phyloP scores from a whole-genome alignment of 2,113 vertebrate genomes.

The Burhinus oedicnemus region DNA sequence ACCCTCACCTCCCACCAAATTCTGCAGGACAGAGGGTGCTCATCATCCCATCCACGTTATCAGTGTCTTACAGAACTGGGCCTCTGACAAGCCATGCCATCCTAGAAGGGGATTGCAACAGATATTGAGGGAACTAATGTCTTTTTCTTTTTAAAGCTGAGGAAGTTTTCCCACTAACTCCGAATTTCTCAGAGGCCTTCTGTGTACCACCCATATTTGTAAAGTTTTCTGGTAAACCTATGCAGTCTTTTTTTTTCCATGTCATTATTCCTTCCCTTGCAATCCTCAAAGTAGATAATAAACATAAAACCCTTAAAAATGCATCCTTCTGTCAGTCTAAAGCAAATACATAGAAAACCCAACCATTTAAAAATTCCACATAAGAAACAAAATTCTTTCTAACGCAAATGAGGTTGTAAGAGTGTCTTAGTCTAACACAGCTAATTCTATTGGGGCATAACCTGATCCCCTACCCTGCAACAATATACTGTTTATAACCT shows the following conservation, averaged over 20 bases:
- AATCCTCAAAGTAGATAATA: not conserved
- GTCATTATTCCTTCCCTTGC: not conserved
- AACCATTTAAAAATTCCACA: not conserved
- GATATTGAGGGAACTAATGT: not conserved
- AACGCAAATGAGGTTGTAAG: not conserved
- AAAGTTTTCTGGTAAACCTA: not conserved
- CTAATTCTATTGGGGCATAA: not conserved
- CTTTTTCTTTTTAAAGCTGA: slow-evolving; percentile 15
- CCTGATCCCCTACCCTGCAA: slow-evolving; percentile 21
- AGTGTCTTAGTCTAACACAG: not conserved
- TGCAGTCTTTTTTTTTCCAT: not conserved
- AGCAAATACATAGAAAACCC: not conserved
- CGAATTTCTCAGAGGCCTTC: slow-evolving; percentile 27
- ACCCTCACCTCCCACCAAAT: not conserved
- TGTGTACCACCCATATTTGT: not conserved
- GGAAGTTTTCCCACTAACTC: not conserved
- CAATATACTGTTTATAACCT: not conserved
- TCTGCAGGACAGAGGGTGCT: not conserved
- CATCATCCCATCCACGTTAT: not conserved
- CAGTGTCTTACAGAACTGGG: not conserved
- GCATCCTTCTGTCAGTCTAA: not conserved
- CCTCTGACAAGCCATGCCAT: not conserved
- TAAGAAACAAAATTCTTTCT: not conserved
- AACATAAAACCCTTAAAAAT: not conserved
- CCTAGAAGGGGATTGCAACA: not conserved